A percentile compares a stretch with the other conserved stretches of the same genome.
These are phyloP conservation scores for Accipiter superciliosus DNA, from an alignment of 2,797 vertebrate genomes.

Conservation along the genomic window DNA sequence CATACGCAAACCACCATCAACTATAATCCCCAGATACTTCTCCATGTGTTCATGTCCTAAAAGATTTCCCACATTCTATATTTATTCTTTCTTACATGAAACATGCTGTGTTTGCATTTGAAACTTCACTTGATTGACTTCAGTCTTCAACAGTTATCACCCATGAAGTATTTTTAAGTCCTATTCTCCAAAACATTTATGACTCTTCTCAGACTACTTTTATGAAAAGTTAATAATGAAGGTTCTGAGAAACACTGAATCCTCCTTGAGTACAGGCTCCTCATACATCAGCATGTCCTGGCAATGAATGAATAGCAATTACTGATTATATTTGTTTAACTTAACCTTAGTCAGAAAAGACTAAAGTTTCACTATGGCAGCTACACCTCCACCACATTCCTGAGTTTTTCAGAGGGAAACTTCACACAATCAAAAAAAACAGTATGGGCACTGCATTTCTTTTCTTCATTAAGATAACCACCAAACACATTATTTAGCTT, in stretches of 20 bases:
- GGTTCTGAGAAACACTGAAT: background rate
- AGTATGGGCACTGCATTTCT: background rate
- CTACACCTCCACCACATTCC: background rate
- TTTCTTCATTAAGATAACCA: background rate
- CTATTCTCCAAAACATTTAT: background rate
- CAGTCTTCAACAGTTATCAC: background rate
- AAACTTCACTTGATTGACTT: background rate
- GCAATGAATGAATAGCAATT: background rate
- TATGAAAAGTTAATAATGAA: background rate
- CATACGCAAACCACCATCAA: background rate
- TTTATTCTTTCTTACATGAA: conserved; percentile 15
- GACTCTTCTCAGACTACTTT: background rate
- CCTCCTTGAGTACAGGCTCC: background rate
- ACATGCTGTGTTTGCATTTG: background rate
- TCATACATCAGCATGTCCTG: background rate
- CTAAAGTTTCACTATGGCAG: background rate
- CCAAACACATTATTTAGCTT: background rate
- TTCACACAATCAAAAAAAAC: background rate
- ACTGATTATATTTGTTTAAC: background rate
- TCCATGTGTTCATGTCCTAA: background rate
- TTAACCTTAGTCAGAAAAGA: background rate
- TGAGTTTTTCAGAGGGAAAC: background rate
- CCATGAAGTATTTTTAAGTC: background rate
- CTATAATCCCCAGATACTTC: background rate
- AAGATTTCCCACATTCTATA: background rate